A percentile compares a stretch with the other conserved stretches of the same genome.
Conservation (phyloP, 37 sponge, comb jelly and placozoan species). For the Cliona cf. orientalis region DNA sequence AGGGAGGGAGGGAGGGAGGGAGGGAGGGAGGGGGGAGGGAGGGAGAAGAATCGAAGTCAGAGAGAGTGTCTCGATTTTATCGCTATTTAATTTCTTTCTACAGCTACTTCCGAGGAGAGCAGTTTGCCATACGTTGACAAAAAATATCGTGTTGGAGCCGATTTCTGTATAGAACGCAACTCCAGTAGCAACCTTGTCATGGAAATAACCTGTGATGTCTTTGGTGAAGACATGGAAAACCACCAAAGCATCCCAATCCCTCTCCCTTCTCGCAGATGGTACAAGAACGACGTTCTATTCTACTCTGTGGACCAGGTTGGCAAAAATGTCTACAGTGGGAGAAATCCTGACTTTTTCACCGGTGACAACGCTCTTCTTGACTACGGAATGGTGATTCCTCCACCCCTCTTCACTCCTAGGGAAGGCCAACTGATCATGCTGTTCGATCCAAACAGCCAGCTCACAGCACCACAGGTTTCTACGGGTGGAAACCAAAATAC, state of each 20-base stretch:
- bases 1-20: no score
- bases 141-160: conserved; percentile 1
- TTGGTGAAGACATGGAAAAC: not conserved
- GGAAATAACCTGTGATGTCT: not conserved
- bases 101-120: no score
- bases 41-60: no score
- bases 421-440: not conserved
- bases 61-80: no score
- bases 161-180: not conserved
- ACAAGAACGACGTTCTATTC: not conserved
- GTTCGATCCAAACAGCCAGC: not conserved
- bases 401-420: not conserved
- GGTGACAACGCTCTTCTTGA: not conserved
- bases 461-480: not conserved
- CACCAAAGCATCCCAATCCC: not conserved
- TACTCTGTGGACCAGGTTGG: not conserved
- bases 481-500: not conserved
- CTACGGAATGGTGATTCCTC: not conserved
- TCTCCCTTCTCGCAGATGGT: not conserved
- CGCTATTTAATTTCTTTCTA: no score
- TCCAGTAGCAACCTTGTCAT: not conserved
- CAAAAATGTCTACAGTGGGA: not conserved
- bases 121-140: no score
- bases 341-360: not conserved
- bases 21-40: no score